These are phyloP conservation scores for Dromas ardeola DNA, from an alignment of 2,113 vertebrate genomes.

Conservation along the genomic window DNA sequence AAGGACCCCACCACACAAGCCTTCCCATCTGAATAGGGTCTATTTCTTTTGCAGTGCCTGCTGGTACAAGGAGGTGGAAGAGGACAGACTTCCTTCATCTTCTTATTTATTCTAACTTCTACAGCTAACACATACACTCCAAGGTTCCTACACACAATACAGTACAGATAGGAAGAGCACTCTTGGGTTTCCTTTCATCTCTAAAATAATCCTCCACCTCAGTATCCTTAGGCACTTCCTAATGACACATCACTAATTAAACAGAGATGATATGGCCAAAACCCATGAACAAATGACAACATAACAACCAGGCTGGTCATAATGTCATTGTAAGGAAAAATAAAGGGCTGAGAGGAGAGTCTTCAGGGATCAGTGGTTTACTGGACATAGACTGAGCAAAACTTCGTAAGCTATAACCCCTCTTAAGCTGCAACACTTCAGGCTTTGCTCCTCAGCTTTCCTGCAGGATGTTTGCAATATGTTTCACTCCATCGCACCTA, in stretches of 20 bases:
- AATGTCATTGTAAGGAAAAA: not conserved
- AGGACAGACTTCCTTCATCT: not conserved
- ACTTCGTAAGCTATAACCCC: not conserved
- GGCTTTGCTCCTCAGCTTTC: not conserved
- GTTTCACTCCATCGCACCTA: not conserved
- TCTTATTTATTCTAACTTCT: not conserved
- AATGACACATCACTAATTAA: conserved; percentile 8
- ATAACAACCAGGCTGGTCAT: not conserved
- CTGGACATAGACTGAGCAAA: not conserved
- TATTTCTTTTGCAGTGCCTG: not conserved
- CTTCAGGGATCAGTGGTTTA: not conserved
- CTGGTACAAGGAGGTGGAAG: not conserved
- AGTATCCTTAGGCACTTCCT: not conserved
- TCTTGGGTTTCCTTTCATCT: not conserved
- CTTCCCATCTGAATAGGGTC: not conserved
- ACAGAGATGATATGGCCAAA: not conserved
- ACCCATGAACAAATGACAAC: not conserved
- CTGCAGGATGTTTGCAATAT: not conserved
- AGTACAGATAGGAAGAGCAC: not conserved
- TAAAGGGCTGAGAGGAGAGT: not conserved
- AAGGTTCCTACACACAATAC: not conserved
- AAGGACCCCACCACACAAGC: not conserved
- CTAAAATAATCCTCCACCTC: not conserved
- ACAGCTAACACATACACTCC: not conserved
- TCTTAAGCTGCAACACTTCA: not conserved